Evolutionary conservation across 53 echinoderm and acorn worm genomes (phyloP).

Genomic region (Paelopatides confundens): DNA sequence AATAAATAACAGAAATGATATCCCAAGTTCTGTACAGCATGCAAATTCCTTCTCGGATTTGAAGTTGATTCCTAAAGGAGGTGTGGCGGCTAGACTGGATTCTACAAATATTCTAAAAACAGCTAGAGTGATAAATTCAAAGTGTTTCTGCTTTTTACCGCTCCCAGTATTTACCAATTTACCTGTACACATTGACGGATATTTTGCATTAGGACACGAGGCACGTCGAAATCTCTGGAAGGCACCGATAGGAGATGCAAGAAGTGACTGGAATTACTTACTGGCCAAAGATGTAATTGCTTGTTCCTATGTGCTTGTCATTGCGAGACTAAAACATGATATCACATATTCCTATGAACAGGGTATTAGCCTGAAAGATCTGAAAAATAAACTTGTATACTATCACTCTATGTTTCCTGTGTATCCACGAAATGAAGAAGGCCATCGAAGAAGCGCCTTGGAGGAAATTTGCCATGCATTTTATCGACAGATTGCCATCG

Average conservation of each 20-base stretch:
- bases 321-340: neutral
- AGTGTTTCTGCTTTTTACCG: constrained; percentile 74
- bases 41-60: neutral
- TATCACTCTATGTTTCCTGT: neutral
- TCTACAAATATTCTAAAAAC: neutral
- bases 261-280: constrained; percentile 49
- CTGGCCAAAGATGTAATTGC: constrained; percentile 24
- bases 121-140: constrained; percentile 5
- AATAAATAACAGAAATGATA: neutral
- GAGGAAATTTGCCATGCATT: neutral
- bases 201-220: constrained; percentile 74
- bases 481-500: neutral
- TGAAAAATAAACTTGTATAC: neutral
- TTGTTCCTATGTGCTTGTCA: constrained; percentile 18
- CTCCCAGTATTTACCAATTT: constrained; percentile 67
- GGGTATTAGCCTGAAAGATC: neutral
- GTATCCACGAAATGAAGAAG: neutral
- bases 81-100: constrained; percentile 51
- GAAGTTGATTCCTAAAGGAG: constrained; percentile 63
- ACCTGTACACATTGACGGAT: constrained; percentile 87
- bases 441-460: neutral
- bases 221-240: constrained; percentile 64
- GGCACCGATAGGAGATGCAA: constrained; percentile 46
- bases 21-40: neutral
- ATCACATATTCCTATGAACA: neutral